These are phyloP conservation scores for Brenthis hecate DNA, from an alignment of 2,888 invertebrate genomes.

Conservation along the genomic window DNA sequence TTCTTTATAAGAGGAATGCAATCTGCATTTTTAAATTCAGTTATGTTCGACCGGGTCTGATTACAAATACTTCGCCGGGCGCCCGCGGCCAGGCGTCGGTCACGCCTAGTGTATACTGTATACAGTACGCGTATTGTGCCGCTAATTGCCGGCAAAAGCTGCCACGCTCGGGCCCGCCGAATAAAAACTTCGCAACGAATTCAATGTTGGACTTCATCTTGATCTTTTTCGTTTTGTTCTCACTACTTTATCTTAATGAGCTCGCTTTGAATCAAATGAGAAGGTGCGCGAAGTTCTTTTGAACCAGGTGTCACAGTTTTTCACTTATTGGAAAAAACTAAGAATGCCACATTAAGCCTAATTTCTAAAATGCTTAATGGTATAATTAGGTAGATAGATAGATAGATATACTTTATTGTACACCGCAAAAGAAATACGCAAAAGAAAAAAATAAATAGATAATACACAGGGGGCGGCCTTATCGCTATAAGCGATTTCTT, in stretches of 20 bases:
- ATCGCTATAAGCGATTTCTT: too few relatives aligned
- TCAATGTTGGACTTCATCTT: slow-evolving; percentile 17
- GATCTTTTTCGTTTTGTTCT: slow-evolving; percentile 11
- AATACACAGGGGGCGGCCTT: too few relatives aligned
- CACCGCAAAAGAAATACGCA: too few relatives aligned
- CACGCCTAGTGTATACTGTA: too few relatives aligned
- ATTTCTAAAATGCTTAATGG: not conserved
- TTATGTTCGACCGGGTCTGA: too few relatives aligned
- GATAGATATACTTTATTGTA: too few relatives aligned
- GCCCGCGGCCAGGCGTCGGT: not conserved
- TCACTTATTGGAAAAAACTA: not conserved
- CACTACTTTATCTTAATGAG: slow-evolving; percentile 20
- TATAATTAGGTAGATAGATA: too few relatives aligned
- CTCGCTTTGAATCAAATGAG: slow-evolving; percentile 12
- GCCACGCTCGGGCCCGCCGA: too few relatives aligned
- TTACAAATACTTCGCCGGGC: too few relatives aligned
- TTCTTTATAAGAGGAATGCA: too few relatives aligned
- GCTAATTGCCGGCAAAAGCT: slow-evolving; percentile 19
- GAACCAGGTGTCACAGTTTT: not conserved
- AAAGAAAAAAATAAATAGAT: too few relatives aligned
- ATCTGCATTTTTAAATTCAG: too few relatives aligned
- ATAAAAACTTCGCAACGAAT: slow-evolving; percentile 6
- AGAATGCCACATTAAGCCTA: not conserved
- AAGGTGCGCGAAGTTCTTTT: not conserved
- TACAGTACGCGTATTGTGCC: slow-evolving; percentile 2